These are phyloP conservation scores for Wiebesia pumilae DNA, from an alignment of 1,140 invertebrate genomes.

Conservation along the genomic window DNA sequence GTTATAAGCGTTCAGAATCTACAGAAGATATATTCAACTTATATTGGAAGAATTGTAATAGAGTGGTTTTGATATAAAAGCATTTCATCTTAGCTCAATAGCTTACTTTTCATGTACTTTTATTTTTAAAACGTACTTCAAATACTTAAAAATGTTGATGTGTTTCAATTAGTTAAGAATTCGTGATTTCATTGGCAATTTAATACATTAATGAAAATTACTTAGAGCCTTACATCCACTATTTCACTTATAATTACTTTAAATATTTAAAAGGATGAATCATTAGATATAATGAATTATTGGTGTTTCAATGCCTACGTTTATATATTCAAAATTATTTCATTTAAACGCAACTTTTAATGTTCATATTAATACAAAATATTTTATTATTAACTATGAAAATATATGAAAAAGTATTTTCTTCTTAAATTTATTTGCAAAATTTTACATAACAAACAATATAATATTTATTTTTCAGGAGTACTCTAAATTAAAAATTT, in stretches of 20 bases:
- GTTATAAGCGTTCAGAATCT: background rate
- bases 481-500: too few species aligned
- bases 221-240: background rate
- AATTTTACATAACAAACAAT: too few species aligned
- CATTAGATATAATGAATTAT: background rate
- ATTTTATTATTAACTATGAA: background rate
- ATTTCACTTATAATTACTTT: background rate
- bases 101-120: background rate
- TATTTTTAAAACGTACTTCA: background rate
- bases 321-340: background rate
- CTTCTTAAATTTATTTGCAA: too few species aligned
- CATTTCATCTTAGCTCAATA: conserved; percentile 1
- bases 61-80: conserved; percentile 40
- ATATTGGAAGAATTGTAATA: conserved; percentile 27
- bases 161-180: background rate
- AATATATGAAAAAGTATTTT: too few species aligned
- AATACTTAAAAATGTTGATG: background rate
- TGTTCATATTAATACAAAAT: background rate
- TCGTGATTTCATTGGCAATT: background rate
- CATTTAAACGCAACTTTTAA: background rate
- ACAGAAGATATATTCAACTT: conserved; percentile 20
- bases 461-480: too few species aligned
- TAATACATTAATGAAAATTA: background rate
- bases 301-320: background rate
- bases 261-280: background rate